Percentiles rank a stretch among this genome's conserved stretches.
phyloP scores from a whole-genome alignment of 2,113 vertebrate genomes.

The Todiramphus saurophagus region DNA sequence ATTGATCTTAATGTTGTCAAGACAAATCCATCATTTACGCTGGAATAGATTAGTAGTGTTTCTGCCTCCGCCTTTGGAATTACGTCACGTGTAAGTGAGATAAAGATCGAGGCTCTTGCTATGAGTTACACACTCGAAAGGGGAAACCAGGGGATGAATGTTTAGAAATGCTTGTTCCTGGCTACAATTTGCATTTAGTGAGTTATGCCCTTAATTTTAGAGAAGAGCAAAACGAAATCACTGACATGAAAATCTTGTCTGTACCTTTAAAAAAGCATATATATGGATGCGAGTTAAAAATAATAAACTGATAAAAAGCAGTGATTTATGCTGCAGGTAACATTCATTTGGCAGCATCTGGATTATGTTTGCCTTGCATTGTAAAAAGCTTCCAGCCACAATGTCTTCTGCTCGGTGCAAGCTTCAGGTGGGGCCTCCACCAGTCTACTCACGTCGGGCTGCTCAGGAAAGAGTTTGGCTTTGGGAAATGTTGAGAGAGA shows the following conservation, averaged over 20 bases:
- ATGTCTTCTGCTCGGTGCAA: accelerated
- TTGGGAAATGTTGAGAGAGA: accelerated
- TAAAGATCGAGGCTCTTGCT: background rate
- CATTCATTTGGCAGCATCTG: background rate
- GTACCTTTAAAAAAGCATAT: background rate
- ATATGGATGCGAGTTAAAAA: background rate
- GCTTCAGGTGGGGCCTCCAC: background rate
- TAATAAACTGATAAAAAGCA: background rate
- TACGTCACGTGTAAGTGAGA: background rate
- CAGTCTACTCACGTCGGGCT: background rate
- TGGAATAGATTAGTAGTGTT: background rate
- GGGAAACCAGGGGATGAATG: background rate
- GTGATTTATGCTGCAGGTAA: background rate
- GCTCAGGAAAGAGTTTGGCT: background rate
- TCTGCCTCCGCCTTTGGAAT: background rate
- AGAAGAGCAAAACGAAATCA: background rate
- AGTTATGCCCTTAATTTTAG: background rate
- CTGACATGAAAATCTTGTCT: background rate
- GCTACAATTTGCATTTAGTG: background rate
- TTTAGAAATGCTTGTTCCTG: background rate
- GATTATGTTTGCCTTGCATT: background rate
- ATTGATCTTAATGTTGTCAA: background rate
- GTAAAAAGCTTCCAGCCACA: background rate
- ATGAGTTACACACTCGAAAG: background rate
- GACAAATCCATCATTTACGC: background rate